Percentiles rank a stretch among this genome's conserved stretches.
Evolutionary conservation across 2,113 vertebrate species (phyloP).

Genomic region (Uria lomvia): DNA sequence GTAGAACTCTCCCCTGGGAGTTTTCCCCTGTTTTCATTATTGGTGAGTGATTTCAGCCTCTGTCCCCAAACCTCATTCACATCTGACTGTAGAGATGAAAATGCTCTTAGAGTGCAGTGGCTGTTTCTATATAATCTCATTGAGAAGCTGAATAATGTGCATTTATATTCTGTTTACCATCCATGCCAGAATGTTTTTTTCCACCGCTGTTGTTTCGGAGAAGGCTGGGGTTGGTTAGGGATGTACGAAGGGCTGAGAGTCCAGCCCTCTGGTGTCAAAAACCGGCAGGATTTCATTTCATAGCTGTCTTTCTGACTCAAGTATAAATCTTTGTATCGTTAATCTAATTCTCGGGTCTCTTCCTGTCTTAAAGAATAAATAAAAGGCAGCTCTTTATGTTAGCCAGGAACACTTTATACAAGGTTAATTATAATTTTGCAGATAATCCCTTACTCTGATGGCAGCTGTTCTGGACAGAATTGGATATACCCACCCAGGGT

Average conservation of each 20-base stretch:
- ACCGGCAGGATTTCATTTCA: neutral
- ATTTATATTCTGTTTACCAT: neutral
- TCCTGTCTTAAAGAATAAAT: neutral
- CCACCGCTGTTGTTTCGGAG: neutral
- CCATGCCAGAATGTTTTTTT: too few relatives aligned
- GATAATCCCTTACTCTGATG: neutral
- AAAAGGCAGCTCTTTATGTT: neutral
- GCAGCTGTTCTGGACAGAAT: neutral
- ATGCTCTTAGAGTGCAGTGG: neutral
- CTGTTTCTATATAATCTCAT: neutral
- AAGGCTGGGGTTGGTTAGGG: neutral
- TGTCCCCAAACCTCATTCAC: neutral
- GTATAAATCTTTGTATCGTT: neutral
- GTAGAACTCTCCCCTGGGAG: neutral
- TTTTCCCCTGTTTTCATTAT: neutral
- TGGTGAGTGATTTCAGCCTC: neutral
- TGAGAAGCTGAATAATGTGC: neutral
- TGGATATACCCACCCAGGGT: neutral
- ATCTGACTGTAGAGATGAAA: neutral
- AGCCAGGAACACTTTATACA: neutral
- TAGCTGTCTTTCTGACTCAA: neutral
- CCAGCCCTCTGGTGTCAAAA: neutral
- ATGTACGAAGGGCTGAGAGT: neutral
- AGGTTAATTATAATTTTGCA: neutral
- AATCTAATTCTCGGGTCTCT: neutral